Percentiles rank a stretch among this genome's conserved stretches.
Evolutionary conservation across 1,140 invertebrate species (phyloP).

Genomic region (Planococcus citri): DNA sequence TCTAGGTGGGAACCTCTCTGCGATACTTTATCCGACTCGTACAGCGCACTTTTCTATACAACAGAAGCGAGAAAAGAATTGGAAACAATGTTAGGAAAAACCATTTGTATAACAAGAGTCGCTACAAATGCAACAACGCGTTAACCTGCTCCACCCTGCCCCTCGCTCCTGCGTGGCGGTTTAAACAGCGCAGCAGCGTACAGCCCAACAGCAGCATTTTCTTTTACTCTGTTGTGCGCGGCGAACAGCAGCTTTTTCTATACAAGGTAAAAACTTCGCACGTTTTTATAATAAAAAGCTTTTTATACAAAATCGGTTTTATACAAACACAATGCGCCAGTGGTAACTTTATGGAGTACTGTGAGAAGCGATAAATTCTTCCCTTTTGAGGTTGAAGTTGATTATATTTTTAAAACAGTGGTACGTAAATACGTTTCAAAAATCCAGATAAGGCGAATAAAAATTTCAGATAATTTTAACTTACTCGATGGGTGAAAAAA

Average conservation of each 20-base stretch:
- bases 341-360: constrained; percentile 12
- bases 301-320: constrained; percentile 18
- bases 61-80: background rate
- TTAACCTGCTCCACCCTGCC: constrained; percentile 7
- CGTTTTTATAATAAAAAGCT: constrained; percentile 17
- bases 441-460: background rate
- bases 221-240: background rate
- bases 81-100: constrained; percentile 18
- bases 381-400: constrained; percentile 18
- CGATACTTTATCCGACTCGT: background rate
- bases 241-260: too few relatives aligned
- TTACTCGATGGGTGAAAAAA: too few relatives aligned
- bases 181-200: too few relatives aligned
- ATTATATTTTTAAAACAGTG: constrained; percentile 17
- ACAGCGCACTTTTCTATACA: background rate
- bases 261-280: constrained; percentile 2
- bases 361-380: constrained; percentile 19
- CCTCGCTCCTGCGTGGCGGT: background rate
- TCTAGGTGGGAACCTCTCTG: too few relatives aligned
- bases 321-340: constrained; percentile 16
- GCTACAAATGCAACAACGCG: constrained; percentile 17
- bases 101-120: constrained; percentile 20
- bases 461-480: too few relatives aligned
- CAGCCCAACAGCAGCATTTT: too few relatives aligned
- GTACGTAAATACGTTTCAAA: background rate